Evolutionary conservation across 64 coral and sea anemone species (phyloP), one percentile per base, ranked within the genome.

Genomic region (Pachyseris speciosa): DNA sequence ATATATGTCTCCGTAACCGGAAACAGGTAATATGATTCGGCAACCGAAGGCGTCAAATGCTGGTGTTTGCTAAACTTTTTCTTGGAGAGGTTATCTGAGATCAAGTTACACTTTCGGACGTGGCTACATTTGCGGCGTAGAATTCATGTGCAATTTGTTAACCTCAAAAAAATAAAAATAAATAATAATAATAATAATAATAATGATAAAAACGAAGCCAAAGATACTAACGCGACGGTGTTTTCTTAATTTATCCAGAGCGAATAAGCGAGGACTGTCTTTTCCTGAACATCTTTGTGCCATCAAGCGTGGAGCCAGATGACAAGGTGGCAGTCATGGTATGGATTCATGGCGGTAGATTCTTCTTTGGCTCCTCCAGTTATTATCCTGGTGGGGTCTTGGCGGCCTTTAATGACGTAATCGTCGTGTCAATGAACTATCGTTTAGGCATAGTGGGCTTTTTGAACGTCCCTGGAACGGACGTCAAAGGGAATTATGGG

Each of bases 371-470:
- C 0, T 20, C 52, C 47, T 16, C 25, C 33, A 10, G 8, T 3
- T 3, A 22, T 49, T 75, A 64, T 9, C 67, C 58, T 43, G 70
- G 90, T 19, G 57, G 29, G 1, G 50, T 76, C 5, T 67, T 92
- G 29, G 90, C 90, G 3, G 16, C 67, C 1, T 86, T 63, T 29
- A 65, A 86, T 77, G 90, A 86, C 29, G 81, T 92, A 36, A 92
- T 92, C 5, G 90, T 92, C 9, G 90, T 92, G 7, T 75, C 80
- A 11, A 25, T 92, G 38, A 92, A 92, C 42, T 92, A 92, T 29
- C 51, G 90, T 42, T 41, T 92, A 17, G 81, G 81, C 4, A 11
- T 92, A 17, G 44, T 85, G 66, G 90, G 90, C 9, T 92, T 92
- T 41, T 72, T 92, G 15, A 64, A 64, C n/a, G 51, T 86, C 22